These are phyloP conservation scores for Mechanitis messenoides DNA, from an alignment of 2,888 invertebrate genomes.

Conservation along the genomic window DNA sequence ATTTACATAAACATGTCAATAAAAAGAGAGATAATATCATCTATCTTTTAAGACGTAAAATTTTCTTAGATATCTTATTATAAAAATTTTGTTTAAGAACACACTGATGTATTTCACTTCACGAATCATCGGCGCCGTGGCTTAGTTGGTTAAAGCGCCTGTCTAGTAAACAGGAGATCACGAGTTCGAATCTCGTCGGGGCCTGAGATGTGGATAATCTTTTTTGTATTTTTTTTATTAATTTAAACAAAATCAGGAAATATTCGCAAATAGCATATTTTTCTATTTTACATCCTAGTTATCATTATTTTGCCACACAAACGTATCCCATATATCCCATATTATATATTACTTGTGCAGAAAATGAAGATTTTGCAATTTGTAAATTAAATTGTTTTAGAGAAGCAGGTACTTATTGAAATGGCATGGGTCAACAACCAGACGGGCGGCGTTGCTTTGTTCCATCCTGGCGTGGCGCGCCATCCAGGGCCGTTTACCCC, in stretches of 20 bases:
- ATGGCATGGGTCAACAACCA: slow-evolving; percentile 59
- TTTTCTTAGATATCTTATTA: not conserved
- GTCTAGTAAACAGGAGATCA: slow-evolving; percentile 73
- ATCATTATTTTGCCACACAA: not conserved
- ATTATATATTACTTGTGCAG: not conserved
- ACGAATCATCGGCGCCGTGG: slow-evolving; percentile 73
- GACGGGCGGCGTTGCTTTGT: slow-evolving; percentile 58
- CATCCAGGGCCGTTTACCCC: slow-evolving; percentile 56
- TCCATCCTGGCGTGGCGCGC: slow-evolving; percentile 37
- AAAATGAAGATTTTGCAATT: not conserved
- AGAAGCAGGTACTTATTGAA: slow-evolving; percentile 18
- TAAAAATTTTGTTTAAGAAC: not conserved
- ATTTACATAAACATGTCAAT: no score
- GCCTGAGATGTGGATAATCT: slow-evolving; percentile 36
- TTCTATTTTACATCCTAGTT: not conserved
- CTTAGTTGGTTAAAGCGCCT: slow-evolving; percentile 83
- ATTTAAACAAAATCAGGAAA: no score
- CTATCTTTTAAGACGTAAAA: no score
- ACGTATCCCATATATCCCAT: not conserved
- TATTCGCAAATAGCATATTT: no score
- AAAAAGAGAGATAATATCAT: no score
- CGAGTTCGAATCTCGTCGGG: slow-evolving; percentile 71
- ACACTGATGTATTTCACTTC: slow-evolving; percentile 6
- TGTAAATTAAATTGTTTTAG: slow-evolving; percentile 15
- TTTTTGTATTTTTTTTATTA: not conserved